phyloP scores from a whole-genome alignment of 2,888 invertebrate species.

The Sycophila texana region DNA sequence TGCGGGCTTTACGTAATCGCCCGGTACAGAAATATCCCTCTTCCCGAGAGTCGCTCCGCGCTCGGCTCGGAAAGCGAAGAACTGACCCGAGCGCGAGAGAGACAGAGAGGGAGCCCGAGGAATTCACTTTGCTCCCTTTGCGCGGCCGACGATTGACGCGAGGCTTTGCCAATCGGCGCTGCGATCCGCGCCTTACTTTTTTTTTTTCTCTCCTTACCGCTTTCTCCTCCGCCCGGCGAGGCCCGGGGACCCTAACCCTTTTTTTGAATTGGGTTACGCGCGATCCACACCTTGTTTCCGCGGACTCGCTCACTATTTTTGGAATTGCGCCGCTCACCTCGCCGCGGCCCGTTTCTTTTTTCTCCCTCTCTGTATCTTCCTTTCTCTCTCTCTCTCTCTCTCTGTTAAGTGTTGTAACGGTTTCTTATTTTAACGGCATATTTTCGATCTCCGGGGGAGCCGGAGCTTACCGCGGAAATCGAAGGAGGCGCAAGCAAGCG shows the following conservation, averaged over 20 bases:
- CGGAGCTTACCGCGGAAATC: neutral
- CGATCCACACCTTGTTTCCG: slow-evolving; percentile 15
- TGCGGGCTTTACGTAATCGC: slow-evolving; percentile 67
- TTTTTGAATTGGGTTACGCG: slow-evolving; percentile 46
- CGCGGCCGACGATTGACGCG: slow-evolving; percentile 43
- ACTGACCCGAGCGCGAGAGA: slow-evolving; percentile 44
- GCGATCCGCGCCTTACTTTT: neutral
- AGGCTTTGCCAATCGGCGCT: slow-evolving; percentile 24
- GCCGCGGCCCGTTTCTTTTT: neutral
- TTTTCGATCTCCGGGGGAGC: neutral
- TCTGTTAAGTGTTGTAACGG: too few relatives aligned
- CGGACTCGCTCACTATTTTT: slow-evolving; percentile 41
- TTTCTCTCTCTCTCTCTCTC: neutral
- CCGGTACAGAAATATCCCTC: slow-evolving; percentile 65
- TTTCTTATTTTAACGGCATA: neutral
- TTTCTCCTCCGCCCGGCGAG: neutral
- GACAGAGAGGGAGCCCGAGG: neutral
- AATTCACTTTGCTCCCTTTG: slow-evolving; percentile 45
- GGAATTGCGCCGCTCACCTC: slow-evolving; percentile 13
- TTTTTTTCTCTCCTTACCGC: neutral
- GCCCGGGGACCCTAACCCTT: slow-evolving; percentile 53
- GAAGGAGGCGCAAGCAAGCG: neutral
- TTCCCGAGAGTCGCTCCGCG: slow-evolving; percentile 33
- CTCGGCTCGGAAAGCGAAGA: slow-evolving; percentile 46
- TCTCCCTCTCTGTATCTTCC: neutral